Conservation (phyloP, 2,113 vertebrate species). For the Seriola aureovittata region DNA sequence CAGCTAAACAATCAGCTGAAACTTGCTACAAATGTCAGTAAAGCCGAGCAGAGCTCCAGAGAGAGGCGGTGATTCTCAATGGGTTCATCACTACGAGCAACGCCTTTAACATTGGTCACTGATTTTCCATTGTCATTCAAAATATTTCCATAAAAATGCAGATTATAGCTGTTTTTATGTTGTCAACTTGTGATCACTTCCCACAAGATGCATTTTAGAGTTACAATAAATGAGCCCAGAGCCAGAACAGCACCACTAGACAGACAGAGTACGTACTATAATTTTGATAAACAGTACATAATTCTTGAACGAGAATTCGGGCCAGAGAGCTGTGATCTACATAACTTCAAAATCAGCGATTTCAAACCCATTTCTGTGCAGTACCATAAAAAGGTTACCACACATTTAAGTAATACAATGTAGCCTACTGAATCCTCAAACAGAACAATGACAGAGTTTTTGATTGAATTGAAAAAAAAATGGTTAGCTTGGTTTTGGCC, state of each 20-base stretch:
- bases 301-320: slow-evolving; percentile 61
- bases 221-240: neutral
- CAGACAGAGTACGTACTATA: slow-evolving; percentile 39
- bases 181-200: neutral
- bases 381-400: neutral
- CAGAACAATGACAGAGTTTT: neutral
- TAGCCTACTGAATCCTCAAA: neutral
- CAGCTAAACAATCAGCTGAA: neutral
- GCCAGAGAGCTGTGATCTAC: slow-evolving; percentile 50
- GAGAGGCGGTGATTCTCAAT: neutral
- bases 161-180: neutral
- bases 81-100: neutral
- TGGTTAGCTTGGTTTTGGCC: neutral
- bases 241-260: neutral
- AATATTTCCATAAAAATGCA: neutral
- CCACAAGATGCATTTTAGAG: slow-evolving; percentile 12
- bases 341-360: slow-evolving; percentile 29
- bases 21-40: neutral
- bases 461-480: neutral
- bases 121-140: neutral
- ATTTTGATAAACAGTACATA: slow-evolving; percentile 73
- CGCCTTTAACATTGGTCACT: too few relatives aligned
- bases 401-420: neutral
- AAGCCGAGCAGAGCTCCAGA: neutral
- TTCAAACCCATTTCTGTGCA: slow-evolving; percentile 21